Evolutionary conservation across 2,888 invertebrate species (phyloP).

Genomic region (Muscina levida): DNA sequence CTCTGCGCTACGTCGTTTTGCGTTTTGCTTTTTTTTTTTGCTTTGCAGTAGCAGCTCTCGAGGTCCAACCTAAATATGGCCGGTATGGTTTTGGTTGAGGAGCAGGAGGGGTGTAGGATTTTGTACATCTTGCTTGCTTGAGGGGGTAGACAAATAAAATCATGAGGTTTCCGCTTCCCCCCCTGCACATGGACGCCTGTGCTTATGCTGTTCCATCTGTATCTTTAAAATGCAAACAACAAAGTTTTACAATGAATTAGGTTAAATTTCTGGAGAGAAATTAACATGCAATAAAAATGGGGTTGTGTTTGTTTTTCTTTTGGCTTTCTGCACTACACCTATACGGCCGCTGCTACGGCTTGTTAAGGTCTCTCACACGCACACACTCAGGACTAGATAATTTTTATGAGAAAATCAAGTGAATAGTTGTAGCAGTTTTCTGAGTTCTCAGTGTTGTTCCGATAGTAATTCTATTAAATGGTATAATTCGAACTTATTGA

Average conservation of each 20-base stretch:
- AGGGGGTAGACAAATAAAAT: conserved; percentile 46
- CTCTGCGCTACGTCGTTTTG: conserved; percentile 22
- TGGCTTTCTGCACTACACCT: no score
- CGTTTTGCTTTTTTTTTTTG: neutral
- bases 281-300: conserved; percentile 64
- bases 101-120: no score
- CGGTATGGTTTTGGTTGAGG: no score
- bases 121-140: neutral
- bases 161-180: conserved; percentile 49
- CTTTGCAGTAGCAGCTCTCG: neutral
- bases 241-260: conserved; percentile 61
- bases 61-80: no score
- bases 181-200: no score
- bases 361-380: no score
- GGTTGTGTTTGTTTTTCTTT: conserved; percentile 27
- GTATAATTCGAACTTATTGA: neutral
- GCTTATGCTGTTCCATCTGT: neutral
- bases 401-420: conserved; percentile 39
- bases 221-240: conserved; percentile 53
- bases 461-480: no score
- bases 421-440: neutral
- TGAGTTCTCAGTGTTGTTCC: no score
- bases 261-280: conserved; percentile 64
- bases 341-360: no score
- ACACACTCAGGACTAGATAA: conserved; percentile 52